Percentiles rank a stretch among this genome's conserved stretches.
phyloP scores from a whole-genome alignment of 1,140 invertebrate species.

The Lanistes nyassanus region DNA sequence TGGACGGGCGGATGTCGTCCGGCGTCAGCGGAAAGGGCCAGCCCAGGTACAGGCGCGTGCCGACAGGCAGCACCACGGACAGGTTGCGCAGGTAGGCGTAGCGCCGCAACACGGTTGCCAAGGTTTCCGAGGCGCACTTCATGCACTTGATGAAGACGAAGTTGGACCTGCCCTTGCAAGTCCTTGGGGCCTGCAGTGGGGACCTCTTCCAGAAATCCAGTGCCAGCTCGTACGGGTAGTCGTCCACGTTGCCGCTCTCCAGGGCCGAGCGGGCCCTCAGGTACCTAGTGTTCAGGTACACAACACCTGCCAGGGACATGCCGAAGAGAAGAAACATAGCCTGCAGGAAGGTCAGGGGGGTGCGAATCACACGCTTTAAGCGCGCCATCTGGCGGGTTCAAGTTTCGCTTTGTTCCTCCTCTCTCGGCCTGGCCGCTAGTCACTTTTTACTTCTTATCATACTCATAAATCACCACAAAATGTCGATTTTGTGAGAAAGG shows the following conservation, averaged over 20 bases:
- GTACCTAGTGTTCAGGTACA: neutral
- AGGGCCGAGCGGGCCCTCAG: neutral
- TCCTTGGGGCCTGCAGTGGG: neutral
- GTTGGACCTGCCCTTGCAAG: constrained; percentile 21
- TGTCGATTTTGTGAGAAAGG: no score
- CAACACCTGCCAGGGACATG: neutral
- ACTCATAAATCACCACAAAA: no score
- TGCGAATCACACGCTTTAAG: no score
- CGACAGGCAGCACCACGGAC: constrained; percentile 42
- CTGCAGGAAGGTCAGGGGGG: neutral
- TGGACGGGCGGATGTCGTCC: constrained; percentile 40
- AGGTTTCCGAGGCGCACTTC: constrained; percentile 50
- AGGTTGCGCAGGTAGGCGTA: constrained; percentile 45
- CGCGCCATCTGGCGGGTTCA: neutral
- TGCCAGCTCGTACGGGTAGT: neutral
- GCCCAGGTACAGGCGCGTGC: constrained; percentile 43
- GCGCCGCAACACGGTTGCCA: constrained; percentile 42
- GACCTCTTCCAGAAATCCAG: neutral
- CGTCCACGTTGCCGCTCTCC: neutral
- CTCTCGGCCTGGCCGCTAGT: neutral
- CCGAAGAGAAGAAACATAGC: neutral
- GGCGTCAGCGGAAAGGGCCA: constrained; percentile 51
- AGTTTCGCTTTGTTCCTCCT: neutral
- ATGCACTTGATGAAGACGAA: constrained; percentile 54
- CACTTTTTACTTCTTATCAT: no score